Evolutionary conservation across 2,888 invertebrate species (phyloP), one percentile per base, ranked within the genome.

Genomic region (Villa cingulata): DNA sequence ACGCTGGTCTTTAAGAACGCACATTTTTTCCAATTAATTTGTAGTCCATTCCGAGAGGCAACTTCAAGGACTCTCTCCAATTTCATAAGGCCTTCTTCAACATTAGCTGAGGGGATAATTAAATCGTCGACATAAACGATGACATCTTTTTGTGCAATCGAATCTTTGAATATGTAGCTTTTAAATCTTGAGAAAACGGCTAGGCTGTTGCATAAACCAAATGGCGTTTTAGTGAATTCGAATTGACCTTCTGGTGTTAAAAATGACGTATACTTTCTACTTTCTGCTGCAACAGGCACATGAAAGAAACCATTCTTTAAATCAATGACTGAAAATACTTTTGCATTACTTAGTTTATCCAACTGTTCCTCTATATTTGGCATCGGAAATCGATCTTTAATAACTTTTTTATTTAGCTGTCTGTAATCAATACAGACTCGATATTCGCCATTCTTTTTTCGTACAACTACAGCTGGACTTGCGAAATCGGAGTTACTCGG

Each of bases 211-310:
- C 59, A 62, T 12, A 66, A 45, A 5, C 66, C 68, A 56, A 69
- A 70, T 0, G 66, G 67, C 37, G 57, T 57, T 51, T 53, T 58
- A n/a, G 59, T 42, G 51, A 68, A 70, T 51, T 70, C 64, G 52
- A 52, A 68, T 19, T 62, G 64, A 1, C 65, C 66, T 47, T 56
- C 55, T 7, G 55, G 62, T 9, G 62, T 66, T 0, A 69, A 63
- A 54, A 70, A 68, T 0, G 67, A 51, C 1, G 65, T 66, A 47
- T 63, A 65, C 52, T 51, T 51, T 18, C 16, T 19, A 16, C 44
- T 37, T 19, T 12, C 19, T 3, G 23, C 16, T 3, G 20, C 29
- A 1, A 38, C 29, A 2, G 27, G n/a, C 4, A 45, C 45, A 29
- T 45, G 38, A 29, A 45, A 38, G 18, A 45, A 45, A 14, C 45